These are phyloP conservation scores for Dunckerocampus dactyliophorus DNA, from an alignment of 2,113 vertebrate species.

Conservation along the genomic window DNA sequence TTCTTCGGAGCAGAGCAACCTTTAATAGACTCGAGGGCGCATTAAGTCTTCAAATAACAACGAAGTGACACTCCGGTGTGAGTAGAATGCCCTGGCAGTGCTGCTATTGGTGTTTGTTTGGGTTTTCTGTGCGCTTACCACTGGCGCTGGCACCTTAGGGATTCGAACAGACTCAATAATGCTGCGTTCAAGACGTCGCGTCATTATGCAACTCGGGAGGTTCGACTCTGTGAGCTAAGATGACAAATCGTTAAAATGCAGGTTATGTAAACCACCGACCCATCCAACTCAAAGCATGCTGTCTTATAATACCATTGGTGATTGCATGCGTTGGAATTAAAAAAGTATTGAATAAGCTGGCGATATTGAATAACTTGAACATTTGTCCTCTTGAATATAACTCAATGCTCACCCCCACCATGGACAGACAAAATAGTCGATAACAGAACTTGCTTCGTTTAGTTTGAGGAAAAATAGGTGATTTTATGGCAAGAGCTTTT, in stretches of 20 bases:
- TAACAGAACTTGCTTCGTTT: conserved; percentile 16
- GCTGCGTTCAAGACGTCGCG: conserved; percentile 46
- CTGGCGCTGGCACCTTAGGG: conserved; percentile 56
- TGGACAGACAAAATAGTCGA: conserved; percentile 50
- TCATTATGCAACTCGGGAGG: conserved; percentile 45
- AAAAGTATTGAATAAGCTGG: not conserved
- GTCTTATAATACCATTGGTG: too few relatives aligned
- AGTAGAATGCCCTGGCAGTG: conserved; percentile 11
- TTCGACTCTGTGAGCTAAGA: not conserved
- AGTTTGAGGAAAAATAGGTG: not conserved
- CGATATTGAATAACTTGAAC: not conserved
- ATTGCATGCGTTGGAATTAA: not conserved
- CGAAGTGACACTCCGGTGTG: not conserved
- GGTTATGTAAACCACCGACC: not conserved
- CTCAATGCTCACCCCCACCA: conserved; percentile 30
- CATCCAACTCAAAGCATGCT: not conserved
- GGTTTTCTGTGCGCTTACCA: conserved; percentile 65
- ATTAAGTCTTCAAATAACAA: not conserved
- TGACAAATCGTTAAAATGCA: not conserved
- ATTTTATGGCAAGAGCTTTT: not conserved
- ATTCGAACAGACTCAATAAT: conserved; percentile 49
- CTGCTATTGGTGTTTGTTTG: conserved; percentile 65
- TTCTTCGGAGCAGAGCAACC: conserved; percentile 12
- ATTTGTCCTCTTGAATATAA: conserved; percentile 43
- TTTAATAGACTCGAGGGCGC: not conserved